Percentiles rank a stretch among this genome's conserved stretches.
Evolutionary conservation across 1,140 invertebrate species (phyloP).

Genomic region (Trialeurodes vaporariorum): DNA sequence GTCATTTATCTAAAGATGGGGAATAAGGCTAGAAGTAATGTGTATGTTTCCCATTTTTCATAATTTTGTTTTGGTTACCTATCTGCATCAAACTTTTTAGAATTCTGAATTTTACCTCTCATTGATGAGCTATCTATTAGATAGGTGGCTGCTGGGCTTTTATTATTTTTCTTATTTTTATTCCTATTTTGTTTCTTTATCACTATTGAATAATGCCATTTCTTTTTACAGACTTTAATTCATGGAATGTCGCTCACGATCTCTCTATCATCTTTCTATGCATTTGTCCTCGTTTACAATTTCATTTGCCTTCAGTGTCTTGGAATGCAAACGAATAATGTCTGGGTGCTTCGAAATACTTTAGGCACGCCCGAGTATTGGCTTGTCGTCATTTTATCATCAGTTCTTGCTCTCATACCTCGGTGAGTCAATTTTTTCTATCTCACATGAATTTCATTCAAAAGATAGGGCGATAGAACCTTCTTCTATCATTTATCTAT

Average conservation of each 20-base stretch:
- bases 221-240: slow-evolving; percentile 66
- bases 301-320: slow-evolving; percentile 63
- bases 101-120: too few species aligned
- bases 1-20: too few species aligned
- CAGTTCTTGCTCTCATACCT: slow-evolving; percentile 67
- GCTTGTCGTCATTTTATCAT: slow-evolving; percentile 61
- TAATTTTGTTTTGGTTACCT: too few species aligned
- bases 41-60: too few species aligned
- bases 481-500: too few species aligned
- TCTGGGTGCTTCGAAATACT: slow-evolving; percentile 72
- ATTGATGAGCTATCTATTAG: too few species aligned
- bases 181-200: background rate
- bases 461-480: too few species aligned
- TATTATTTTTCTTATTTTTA: background rate
- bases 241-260: slow-evolving; percentile 62
- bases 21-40: too few species aligned
- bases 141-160: too few species aligned
- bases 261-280: slow-evolving; percentile 70
- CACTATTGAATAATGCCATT: slow-evolving; percentile 18
- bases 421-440: slow-evolving; percentile 45
- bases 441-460: too few species aligned
- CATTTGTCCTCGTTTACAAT: slow-evolving; percentile 75
- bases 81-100: too few species aligned
- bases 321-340: slow-evolving; percentile 69
- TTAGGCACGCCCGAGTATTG: slow-evolving; percentile 63